phyloP scores from a whole-genome alignment of 2,113 vertebrate genomes.

The Onychostruthus taczanowskii region DNA sequence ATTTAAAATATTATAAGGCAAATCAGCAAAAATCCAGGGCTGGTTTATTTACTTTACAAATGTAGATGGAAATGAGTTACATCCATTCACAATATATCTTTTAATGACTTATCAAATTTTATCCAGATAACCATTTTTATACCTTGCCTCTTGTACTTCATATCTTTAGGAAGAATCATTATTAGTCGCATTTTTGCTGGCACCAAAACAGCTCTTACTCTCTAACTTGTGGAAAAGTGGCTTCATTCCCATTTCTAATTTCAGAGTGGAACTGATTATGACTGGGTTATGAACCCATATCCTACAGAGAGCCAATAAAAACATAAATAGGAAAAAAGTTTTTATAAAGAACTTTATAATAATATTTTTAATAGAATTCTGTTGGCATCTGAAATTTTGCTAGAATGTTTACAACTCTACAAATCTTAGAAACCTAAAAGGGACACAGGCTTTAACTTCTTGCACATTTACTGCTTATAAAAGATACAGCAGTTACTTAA shows the following conservation, averaged over 20 bases:
- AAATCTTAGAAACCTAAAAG: conserved; percentile 32
- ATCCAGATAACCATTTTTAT: background rate
- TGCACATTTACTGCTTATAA: background rate
- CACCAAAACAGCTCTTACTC: background rate
- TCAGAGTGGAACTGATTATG: conserved; percentile 61
- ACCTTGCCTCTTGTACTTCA: background rate
- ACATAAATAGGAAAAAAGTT: conserved; percentile 48
- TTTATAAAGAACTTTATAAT: conserved; percentile 41
- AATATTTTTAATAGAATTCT: conserved; percentile 46
- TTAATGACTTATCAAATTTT: background rate
- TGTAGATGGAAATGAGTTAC: background rate
- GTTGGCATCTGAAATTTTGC: conserved; percentile 14
- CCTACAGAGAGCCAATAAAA: conserved; percentile 36
- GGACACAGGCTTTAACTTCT: background rate
- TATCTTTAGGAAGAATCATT: background rate
- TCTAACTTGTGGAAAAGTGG: conserved; percentile 55
- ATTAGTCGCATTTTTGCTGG: background rate
- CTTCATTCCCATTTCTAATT: conserved; percentile 63
- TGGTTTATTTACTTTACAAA: background rate
- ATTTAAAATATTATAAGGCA: background rate
- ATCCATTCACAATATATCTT: background rate
- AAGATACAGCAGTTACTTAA: background rate
- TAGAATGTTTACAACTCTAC: conserved; percentile 52
- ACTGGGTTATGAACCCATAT: conserved; percentile 51
- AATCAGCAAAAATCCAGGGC: background rate